phyloP scores from a whole-genome alignment of 2,888 invertebrate genomes.

The Acheta domesticus region DNA sequence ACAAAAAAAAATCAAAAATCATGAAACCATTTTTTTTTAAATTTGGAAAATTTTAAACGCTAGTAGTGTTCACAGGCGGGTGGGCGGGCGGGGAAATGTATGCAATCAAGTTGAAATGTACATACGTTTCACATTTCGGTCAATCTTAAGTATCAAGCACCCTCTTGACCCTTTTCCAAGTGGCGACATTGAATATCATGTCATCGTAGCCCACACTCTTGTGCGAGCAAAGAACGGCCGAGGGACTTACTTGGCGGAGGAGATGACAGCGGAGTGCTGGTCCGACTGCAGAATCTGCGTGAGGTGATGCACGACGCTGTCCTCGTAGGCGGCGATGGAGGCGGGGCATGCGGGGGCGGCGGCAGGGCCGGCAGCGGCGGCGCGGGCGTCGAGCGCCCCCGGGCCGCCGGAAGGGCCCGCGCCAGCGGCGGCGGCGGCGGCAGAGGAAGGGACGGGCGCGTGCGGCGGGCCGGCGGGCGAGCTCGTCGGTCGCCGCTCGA shows the following conservation, averaged over 20 bases:
- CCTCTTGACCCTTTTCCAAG: too few relatives aligned
- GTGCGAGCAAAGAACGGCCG: too few relatives aligned
- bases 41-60: too few relatives aligned
- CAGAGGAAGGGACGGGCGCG: not conserved
- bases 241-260: conserved; percentile 63
- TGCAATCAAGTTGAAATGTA: too few relatives aligned
- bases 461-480: not conserved
- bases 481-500: conserved; percentile 57
- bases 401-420: conserved; percentile 44
- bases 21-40: too few relatives aligned
- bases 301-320: conserved; percentile 72
- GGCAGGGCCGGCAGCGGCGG: not conserved
- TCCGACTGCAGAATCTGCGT: conserved; percentile 83
- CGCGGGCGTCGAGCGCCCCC: not conserved
- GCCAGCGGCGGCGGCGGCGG: not conserved
- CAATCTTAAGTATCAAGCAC: too few relatives aligned
- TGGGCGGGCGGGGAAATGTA: too few relatives aligned
- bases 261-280: conserved; percentile 66
- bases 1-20: too few relatives aligned
- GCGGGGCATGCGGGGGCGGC: conserved; percentile 37
- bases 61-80: too few relatives aligned
- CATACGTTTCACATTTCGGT: too few relatives aligned
- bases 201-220: too few relatives aligned
- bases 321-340: conserved; percentile 68
- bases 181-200: too few relatives aligned